Evolutionary conservation across 2,797 vertebrate species (phyloP).

Genomic region (Diplodus puntazzo): DNA sequence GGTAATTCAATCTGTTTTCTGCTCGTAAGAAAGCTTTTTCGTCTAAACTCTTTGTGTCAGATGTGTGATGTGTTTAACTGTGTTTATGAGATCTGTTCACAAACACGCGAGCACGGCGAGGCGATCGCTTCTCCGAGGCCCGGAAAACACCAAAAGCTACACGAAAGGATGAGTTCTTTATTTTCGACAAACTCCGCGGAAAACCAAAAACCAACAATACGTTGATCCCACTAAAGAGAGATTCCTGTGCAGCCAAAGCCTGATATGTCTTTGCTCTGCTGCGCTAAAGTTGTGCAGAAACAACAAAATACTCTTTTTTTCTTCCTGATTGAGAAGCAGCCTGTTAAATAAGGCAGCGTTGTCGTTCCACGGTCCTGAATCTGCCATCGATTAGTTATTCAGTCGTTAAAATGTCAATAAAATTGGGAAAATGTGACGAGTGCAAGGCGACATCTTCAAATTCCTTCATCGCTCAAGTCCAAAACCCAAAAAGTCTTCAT

Average conservation of each 20-base stretch:
- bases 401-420: too few species aligned
- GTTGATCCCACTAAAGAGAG: too few species aligned
- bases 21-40: constrained; percentile 26
- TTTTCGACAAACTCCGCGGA: not conserved
- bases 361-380: too few species aligned
- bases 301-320: not conserved
- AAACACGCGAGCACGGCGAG: not conserved
- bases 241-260: not conserved
- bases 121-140: too few species aligned
- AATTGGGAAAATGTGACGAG: too few species aligned
- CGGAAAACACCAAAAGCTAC: not conserved
- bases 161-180: not conserved
- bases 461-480: too few species aligned
- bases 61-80: not conserved
- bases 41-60: constrained; percentile 8
- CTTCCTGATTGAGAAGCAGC: not conserved
- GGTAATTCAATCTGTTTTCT: constrained; percentile 12
- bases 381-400: too few species aligned
- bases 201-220: not conserved
- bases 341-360: too few species aligned
- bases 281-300: not conserved
- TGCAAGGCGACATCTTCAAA: too few species aligned
- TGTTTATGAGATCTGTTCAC: constrained; percentile 5
- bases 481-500: too few species aligned
- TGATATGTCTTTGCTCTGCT: not conserved